phyloP scores from a whole-genome alignment of 2,797 vertebrate genomes.

The Sebastes oblongus region DNA sequence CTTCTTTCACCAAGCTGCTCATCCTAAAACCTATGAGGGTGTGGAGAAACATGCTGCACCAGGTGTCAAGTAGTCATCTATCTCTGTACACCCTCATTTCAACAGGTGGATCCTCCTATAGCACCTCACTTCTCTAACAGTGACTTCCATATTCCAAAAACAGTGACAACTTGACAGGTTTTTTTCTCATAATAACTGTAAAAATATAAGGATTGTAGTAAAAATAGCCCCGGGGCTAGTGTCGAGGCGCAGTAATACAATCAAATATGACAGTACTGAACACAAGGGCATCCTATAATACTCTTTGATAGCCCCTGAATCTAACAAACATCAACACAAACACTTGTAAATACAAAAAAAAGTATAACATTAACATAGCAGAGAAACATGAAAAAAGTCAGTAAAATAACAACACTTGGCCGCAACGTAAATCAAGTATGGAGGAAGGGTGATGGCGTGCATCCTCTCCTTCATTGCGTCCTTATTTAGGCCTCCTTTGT shows the following conservation, averaged over 20 bases:
- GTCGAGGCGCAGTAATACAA: conserved; percentile 74
- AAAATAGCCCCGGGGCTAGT: conserved; percentile 70
- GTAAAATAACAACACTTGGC: conserved; percentile 72
- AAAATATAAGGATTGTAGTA: conserved; percentile 68
- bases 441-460: conserved; percentile 57
- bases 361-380: conserved; percentile 77
- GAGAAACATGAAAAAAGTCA: conserved; percentile 69
- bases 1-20: conserved; percentile 16
- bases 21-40: neutral
- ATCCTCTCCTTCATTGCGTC: conserved; percentile 60
- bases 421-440: conserved; percentile 75
- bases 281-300: conserved; percentile 65
- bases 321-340: conserved; percentile 74
- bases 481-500: conserved; percentile 90
- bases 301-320: conserved; percentile 57
- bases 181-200: conserved; percentile 56
- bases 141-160: conserved; percentile 40
- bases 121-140: conserved; percentile 27
- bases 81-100: conserved; percentile 5
- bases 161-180: conserved; percentile 51
- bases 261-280: conserved; percentile 80
- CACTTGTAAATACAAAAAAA: conserved; percentile 50
- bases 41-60: conserved; percentile 5
- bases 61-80: conserved; percentile 4
- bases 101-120: conserved; percentile 16